Percentiles rank a stretch among this genome's conserved stretches.
These are phyloP conservation scores for Sebastes matsubarae DNA, from an alignment of 2,797 vertebrate species.

Conservation along the genomic window DNA sequence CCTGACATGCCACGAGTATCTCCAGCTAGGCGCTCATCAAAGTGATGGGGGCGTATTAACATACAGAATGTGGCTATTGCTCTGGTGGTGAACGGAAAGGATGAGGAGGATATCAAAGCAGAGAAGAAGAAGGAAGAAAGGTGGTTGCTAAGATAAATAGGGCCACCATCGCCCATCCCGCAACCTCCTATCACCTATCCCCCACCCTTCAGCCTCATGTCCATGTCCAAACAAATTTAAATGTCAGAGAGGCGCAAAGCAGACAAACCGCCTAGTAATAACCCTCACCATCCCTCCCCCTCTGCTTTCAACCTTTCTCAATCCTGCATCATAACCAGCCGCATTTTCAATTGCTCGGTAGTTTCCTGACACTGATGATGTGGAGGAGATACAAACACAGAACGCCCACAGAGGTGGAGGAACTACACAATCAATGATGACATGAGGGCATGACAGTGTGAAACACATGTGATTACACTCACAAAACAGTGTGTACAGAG, in stretches of 20 bases:
- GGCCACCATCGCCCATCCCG: neutral
- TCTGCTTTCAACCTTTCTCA: neutral
- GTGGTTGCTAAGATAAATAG: slow-evolving; percentile 14
- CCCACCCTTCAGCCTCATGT: neutral
- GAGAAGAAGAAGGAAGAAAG: slow-evolving; percentile 12
- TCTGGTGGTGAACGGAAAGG: neutral
- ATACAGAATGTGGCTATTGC: neutral
- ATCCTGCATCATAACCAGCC: slow-evolving; percentile 21
- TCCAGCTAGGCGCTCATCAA: neutral
- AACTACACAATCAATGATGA: slow-evolving; percentile 48
- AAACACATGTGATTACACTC: slow-evolving; percentile 34
- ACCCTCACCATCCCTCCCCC: neutral
- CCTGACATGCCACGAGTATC: slow-evolving; percentile 10
- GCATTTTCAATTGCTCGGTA: slow-evolving; percentile 26
- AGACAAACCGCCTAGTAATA: slow-evolving; percentile 24
- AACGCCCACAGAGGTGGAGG: slow-evolving; percentile 43
- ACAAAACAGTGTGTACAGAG: slow-evolving; percentile 50
- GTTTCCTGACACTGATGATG: slow-evolving; percentile 48
- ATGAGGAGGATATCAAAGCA: slow-evolving; percentile 59
- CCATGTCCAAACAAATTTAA: slow-evolving; percentile 38
- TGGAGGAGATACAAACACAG: slow-evolving; percentile 50
- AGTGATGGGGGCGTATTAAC: slow-evolving; percentile 3
- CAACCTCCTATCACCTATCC: neutral
- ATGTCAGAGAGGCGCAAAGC: slow-evolving; percentile 40
- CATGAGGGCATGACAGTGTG: slow-evolving; percentile 18